These are phyloP conservation scores for Lithophane socia DNA, from an alignment of 2,888 invertebrate species.

Conservation along the genomic window DNA sequence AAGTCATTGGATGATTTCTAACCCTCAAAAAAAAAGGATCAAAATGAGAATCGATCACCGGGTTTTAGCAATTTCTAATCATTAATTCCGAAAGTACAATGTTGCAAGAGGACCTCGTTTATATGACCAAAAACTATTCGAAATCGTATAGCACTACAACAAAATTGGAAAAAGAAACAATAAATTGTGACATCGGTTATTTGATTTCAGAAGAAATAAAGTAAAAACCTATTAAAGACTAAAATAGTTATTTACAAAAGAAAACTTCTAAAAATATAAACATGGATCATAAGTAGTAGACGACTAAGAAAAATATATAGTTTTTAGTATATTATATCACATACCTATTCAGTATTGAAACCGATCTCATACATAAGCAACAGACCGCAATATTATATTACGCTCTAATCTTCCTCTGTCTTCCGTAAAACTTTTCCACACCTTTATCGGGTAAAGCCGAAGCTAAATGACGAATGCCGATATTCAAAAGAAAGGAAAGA, in stretches of 20 bases:
- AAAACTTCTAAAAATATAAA: too few relatives aligned
- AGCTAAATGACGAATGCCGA: not conserved
- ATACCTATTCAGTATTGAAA: not conserved
- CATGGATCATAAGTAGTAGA: not conserved
- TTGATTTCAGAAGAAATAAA: not conserved
- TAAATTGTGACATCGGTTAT: not conserved
- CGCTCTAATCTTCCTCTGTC: too few relatives aligned
- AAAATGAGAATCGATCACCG: not conserved
- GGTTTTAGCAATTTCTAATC: not conserved
- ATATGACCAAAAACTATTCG: not conserved
- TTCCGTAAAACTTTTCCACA: not conserved
- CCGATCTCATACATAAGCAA: not conserved
- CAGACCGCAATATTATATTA: not conserved
- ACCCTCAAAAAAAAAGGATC: too few relatives aligned
- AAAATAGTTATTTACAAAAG: not conserved
- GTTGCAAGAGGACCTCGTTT: not conserved
- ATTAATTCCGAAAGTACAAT: not conserved
- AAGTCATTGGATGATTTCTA: too few relatives aligned
- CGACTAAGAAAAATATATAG: too few relatives aligned
- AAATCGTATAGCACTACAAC: not conserved
- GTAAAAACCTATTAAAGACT: not conserved
- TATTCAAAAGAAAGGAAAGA: not conserved
- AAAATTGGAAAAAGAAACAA: not conserved
- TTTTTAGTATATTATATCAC: not conserved
- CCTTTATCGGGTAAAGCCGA: not conserved